A percentile compares a stretch with the other conserved stretches of the same genome.
Conservation (phyloP, 2,797 vertebrate species). For the Alauda arvensis region DNA sequence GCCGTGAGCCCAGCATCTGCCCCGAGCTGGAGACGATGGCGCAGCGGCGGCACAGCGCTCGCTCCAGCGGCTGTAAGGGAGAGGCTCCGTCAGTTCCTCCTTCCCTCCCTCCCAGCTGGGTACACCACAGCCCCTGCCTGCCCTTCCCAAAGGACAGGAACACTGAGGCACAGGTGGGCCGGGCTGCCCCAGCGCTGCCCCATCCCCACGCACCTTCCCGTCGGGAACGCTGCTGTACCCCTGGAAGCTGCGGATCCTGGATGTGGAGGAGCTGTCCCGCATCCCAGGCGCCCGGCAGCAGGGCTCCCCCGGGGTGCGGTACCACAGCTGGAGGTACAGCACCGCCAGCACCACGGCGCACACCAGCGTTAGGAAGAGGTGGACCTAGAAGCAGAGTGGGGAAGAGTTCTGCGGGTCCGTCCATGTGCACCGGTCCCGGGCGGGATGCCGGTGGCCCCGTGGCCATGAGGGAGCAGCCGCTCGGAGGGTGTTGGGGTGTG, state of each 20-base stretch:
- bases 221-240: constrained; percentile 73
- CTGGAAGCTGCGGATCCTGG: constrained; percentile 27
- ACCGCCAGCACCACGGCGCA: background rate
- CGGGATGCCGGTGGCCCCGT: rapidly evolving
- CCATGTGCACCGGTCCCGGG: background rate
- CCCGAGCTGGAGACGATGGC: constrained; percentile 93
- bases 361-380: constrained; percentile 39
- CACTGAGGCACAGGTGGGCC: background rate
- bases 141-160: background rate
- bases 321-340: constrained; percentile 36
- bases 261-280: background rate
- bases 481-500: background rate
- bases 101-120: background rate
- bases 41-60: constrained; percentile 73
- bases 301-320: background rate
- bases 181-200: background rate
- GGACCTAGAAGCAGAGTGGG: constrained; percentile 10
- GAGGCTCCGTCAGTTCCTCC: rapidly evolving
- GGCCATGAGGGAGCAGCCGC: rapidly evolving
- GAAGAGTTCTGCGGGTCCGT: background rate
- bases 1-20: constrained; percentile 83
- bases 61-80: constrained; percentile 56
- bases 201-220: constrained; percentile 68
- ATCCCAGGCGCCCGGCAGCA: background rate
- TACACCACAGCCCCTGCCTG: rapidly evolving